phyloP scores from a whole-genome alignment of 2,888 invertebrate genomes.

The Crematogaster levior region DNA sequence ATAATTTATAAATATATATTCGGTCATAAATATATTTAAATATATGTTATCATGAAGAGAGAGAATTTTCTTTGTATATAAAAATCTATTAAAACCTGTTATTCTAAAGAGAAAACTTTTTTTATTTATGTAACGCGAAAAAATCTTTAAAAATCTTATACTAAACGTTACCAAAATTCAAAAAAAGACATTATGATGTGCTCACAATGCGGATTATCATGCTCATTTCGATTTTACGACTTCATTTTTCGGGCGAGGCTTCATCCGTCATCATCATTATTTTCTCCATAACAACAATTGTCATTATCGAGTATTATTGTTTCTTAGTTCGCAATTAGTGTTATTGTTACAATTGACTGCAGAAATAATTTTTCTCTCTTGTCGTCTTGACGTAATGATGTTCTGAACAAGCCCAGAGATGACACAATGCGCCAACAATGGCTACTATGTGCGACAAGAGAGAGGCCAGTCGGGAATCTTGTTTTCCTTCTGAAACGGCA shows the following conservation, averaged over 20 bases:
- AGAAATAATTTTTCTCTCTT: conserved; percentile 30
- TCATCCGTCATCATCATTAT: conserved; percentile 54
- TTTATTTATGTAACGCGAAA: neutral
- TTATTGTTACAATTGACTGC: conserved; percentile 56
- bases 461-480: conserved; percentile 14
- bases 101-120: neutral
- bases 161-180: neutral
- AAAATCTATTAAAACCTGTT: neutral
- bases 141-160: neutral
- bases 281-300: conserved; percentile 61
- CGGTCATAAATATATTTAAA: neutral
- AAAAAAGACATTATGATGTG: neutral
- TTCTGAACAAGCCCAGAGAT: conserved; percentile 76
- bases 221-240: conserved; percentile 19
- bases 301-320: conserved; percentile 64
- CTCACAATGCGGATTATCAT: no score
- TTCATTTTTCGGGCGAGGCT: conserved; percentile 39
- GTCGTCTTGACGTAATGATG: conserved; percentile 63
- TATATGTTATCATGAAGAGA: neutral
- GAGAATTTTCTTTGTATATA: neutral
- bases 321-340: conserved; percentile 66
- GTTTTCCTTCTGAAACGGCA: conserved; percentile 28
- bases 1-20: no score
- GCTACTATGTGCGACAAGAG: conserved; percentile 59
- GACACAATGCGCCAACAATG: conserved; percentile 75